Conservation (phyloP, 2,888 invertebrate genomes). For the Acrobasis suavella region DNA sequence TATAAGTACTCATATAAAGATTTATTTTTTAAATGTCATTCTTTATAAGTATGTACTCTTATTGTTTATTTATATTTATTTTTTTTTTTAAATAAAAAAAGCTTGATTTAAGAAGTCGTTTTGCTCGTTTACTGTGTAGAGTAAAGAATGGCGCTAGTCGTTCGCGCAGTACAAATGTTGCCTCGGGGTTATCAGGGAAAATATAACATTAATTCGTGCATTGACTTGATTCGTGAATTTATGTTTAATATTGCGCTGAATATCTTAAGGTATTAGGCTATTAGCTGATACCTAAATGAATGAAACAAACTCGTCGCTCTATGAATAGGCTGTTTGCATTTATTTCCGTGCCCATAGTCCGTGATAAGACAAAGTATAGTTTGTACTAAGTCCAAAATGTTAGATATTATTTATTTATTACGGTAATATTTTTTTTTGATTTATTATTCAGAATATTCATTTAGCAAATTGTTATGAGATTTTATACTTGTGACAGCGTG, state of each 20-base stretch:
- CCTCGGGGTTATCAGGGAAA: no score
- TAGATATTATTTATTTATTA: slow-evolving; percentile 11
- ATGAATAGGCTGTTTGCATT: not conserved
- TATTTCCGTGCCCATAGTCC: slow-evolving; percentile 8
- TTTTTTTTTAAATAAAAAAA: no score
- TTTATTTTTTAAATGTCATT: no score
- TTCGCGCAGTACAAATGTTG: no score
- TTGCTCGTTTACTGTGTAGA: no score
- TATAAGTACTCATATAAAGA: no score
- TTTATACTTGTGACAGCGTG: slow-evolving; percentile 29
- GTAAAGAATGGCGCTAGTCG: no score
- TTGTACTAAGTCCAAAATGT: slow-evolving; percentile 10
- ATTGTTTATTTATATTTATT: no score
- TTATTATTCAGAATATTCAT: slow-evolving; percentile 34
- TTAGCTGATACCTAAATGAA: not conserved
- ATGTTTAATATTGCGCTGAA: not conserved
- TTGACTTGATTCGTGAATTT: not conserved
- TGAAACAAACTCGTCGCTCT: not conserved
- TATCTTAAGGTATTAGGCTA: not conserved
- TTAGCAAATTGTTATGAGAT: slow-evolving; percentile 46
- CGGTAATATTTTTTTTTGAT: slow-evolving; percentile 4
- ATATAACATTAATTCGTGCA: not conserved
- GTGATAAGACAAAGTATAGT: not conserved
- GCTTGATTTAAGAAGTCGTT: no score
- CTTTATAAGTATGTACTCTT: no score